Conservation (phyloP, 2,113 vertebrate genomes). For the Hyla sarda region DNA sequence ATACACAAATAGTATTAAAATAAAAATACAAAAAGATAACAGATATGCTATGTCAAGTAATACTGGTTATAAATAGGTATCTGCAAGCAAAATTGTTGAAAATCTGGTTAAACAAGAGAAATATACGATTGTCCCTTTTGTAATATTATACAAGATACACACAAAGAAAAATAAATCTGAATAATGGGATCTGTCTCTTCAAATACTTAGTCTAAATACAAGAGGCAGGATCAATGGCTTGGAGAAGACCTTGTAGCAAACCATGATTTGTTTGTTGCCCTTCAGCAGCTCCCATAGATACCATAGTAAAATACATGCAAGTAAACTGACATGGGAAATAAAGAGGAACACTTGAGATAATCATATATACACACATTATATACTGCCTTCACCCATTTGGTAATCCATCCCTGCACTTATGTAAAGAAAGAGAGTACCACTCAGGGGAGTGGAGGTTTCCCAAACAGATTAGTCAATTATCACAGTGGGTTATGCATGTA, state of each 20-base stretch:
- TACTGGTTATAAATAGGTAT: conserved; percentile 54
- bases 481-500: background rate
- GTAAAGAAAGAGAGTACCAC: background rate
- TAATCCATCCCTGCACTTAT: conserved; percentile 14
- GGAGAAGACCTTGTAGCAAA: background rate
- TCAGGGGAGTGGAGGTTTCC: background rate
- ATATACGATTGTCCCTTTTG: conserved; percentile 57
- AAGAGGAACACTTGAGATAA: no score
- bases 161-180: conserved; percentile 24
- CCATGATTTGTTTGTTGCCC: conserved; percentile 15
- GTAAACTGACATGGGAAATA: conserved; percentile 8
- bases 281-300: conserved; percentile 17
- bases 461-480: background rate
- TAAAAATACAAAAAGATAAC: conserved; percentile 24
- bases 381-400: background rate
- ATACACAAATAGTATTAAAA: conserved; percentile 52
- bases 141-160: conserved; percentile 42
- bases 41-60: conserved; percentile 56
- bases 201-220: background rate
- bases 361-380: background rate
- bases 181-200: conserved; percentile 17
- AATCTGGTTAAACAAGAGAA: conserved; percentile 47
- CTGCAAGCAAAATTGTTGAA: conserved; percentile 37
- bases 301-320: conserved; percentile 8
- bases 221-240: background rate